phyloP scores from a whole-genome alignment of 2,888 invertebrate genomes.

The Zygaena filipendulae region DNA sequence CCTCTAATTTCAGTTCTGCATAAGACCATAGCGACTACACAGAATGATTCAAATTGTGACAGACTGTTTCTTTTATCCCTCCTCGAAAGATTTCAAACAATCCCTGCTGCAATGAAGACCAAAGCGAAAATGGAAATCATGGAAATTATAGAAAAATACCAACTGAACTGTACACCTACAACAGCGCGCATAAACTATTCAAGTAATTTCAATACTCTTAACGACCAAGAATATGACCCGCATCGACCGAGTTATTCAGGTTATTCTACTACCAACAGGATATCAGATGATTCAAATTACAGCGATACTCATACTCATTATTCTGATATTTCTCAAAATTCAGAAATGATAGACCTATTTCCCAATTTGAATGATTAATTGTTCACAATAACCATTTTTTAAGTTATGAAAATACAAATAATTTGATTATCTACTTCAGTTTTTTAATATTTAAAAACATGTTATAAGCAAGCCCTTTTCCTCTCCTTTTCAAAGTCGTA shows the following conservation, averaged over 20 bases:
- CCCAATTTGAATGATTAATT: slow-evolving; percentile 9
- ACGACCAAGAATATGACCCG: slow-evolving; percentile 11
- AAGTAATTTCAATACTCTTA: slow-evolving; percentile 10
- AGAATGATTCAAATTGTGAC: slow-evolving; percentile 11
- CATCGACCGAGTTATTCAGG: slow-evolving; percentile 14
- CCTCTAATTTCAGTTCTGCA: slow-evolving; percentile 11
- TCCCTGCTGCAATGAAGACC: slow-evolving; percentile 5
- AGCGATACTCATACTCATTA: slow-evolving; percentile 11
- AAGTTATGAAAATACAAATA: slow-evolving; percentile 15
- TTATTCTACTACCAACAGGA: slow-evolving; percentile 14
- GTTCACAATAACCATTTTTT: slow-evolving; percentile 8
- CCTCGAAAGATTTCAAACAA: slow-evolving; percentile 5
- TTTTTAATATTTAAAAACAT: slow-evolving; percentile 15
- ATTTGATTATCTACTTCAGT: slow-evolving; percentile 16
- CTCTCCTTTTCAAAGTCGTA: slow-evolving; percentile 15
- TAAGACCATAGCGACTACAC: slow-evolving; percentile 11
- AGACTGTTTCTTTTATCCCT: no score
- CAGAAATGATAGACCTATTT: slow-evolving; percentile 10
- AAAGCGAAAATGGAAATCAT: slow-evolving; percentile 6
- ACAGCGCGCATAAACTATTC: slow-evolving; percentile 10
- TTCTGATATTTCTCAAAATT: slow-evolving; percentile 10
- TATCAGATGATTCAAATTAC: slow-evolving; percentile 14
- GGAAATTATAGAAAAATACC: no score
- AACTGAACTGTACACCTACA: no score
- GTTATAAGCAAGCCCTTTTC: slow-evolving; percentile 13